Percentiles rank a stretch among this genome's conserved stretches.
phyloP scores from a whole-genome alignment of 35 echinoderm and acorn worm species.

The Chiridota heheva region DNA sequence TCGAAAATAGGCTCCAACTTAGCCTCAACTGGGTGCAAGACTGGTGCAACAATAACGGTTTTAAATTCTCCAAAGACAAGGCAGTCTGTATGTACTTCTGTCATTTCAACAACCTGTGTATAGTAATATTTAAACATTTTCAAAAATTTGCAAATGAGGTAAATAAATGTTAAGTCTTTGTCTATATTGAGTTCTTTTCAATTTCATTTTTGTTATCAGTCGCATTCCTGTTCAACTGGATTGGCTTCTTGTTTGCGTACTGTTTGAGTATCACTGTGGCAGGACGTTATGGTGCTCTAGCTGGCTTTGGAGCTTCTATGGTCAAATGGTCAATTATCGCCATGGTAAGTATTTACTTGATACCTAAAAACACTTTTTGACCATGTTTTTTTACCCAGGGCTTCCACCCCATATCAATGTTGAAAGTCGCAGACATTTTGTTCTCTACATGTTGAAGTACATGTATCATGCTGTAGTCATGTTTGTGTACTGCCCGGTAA shows the following conservation, averaged over 20 bases:
- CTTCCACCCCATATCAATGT: neutral
- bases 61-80: too few relatives aligned
- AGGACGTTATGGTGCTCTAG: slow-evolving; percentile 89
- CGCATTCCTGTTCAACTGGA: slow-evolving; percentile 93
- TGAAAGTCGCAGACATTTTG: neutral
- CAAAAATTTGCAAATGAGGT: slow-evolving; percentile 6
- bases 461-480: neutral
- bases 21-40: too few relatives aligned
- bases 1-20: too few relatives aligned
- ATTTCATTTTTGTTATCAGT: slow-evolving; percentile 49
- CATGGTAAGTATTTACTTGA: slow-evolving; percentile 59
- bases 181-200: neutral
- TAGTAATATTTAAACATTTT: slow-evolving; percentile 10
- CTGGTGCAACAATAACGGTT: too few relatives aligned
- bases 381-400: neutral
- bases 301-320: slow-evolving; percentile 94
- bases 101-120: too few relatives aligned
- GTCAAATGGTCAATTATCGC: slow-evolving; percentile 96
- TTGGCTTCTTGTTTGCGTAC: slow-evolving; percentile 90
- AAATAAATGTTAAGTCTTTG: neutral
- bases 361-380: neutral
- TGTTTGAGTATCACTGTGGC: slow-evolving; percentile 86
- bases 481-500: neutral
- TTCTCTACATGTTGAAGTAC: neutral
- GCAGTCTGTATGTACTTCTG: too few relatives aligned